phyloP scores from a whole-genome alignment of 92 coral and sea anemone species.

The Virgularia gustaviana region DNA sequence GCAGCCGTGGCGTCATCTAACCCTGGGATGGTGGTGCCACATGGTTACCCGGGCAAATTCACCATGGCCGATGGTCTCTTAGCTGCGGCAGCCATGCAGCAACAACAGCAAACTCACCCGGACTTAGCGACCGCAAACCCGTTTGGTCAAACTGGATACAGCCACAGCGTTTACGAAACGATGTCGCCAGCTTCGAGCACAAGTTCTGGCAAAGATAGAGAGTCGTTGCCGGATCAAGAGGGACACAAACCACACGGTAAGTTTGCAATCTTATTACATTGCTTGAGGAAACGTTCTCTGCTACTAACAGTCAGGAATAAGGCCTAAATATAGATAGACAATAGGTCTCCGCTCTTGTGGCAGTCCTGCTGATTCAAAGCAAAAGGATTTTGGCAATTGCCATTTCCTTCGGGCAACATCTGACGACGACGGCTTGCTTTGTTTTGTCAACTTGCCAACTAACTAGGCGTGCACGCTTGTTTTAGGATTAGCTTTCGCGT shows the following conservation, averaged over 20 bases:
- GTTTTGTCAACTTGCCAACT: constrained; percentile 3
- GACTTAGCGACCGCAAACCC: too few relatives aligned
- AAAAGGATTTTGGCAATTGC: constrained; percentile 26
- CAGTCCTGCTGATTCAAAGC: not conserved
- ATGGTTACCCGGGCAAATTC: not conserved
- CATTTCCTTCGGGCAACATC: constrained; percentile 25
- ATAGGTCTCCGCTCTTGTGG: not conserved
- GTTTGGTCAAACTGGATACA: not conserved
- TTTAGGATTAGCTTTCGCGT: not conserved
- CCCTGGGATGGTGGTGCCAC: not conserved
- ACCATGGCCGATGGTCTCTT: not conserved
- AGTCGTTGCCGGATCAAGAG: constrained; percentile 10
- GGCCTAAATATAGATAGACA: too few relatives aligned
- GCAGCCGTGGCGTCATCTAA: not conserved
- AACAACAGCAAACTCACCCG: constrained; percentile 20
- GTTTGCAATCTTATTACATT: not conserved
- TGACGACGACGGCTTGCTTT: too few relatives aligned
- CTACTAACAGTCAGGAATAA: too few relatives aligned
- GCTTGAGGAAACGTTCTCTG: too few relatives aligned
- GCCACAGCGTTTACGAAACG: constrained; percentile 1
- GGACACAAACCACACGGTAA: not conserved
- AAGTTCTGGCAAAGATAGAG: constrained; percentile 12
- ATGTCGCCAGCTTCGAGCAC: not conserved
- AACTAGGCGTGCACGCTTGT: not conserved
- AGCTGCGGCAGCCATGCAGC: too few relatives aligned